A percentile compares a stretch with the other conserved stretches of the same genome.
These are phyloP conservation scores for Trichogramma evanescens DNA, from an alignment of 2,888 invertebrate species.

Conservation along the genomic window DNA sequence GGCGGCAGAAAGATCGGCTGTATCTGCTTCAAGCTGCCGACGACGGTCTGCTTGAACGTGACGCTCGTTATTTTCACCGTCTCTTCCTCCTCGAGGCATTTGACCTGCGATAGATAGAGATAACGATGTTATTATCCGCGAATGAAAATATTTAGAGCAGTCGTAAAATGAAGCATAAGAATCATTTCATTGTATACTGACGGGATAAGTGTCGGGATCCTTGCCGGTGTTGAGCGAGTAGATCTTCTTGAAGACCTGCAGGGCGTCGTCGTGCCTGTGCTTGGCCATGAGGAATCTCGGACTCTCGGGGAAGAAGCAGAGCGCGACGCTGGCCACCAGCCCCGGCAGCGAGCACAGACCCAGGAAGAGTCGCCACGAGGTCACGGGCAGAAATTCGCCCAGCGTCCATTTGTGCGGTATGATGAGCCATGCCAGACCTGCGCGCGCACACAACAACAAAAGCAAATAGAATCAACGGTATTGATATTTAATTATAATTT, in stretches of 20 bases:
- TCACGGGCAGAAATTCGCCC: constrained; percentile 45
- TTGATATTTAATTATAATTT: too few species aligned
- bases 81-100: constrained; percentile 43
- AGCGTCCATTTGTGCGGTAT: constrained; percentile 59
- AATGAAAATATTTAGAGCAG: not conserved
- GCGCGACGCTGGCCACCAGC: constrained; percentile 57
- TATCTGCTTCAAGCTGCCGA: constrained; percentile 59
- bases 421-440: constrained; percentile 64
- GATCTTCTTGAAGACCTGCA: constrained; percentile 59
- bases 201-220: constrained; percentile 59
- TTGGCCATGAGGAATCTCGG: constrained; percentile 71
- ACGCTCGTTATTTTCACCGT: constrained; percentile 35
- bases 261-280: constrained; percentile 61
- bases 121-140: not conserved
- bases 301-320: constrained; percentile 66
- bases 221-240: constrained; percentile 62
- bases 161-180: too few species aligned
- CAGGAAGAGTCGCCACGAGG: constrained; percentile 60
- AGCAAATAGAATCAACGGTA: not conserved
- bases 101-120: constrained; percentile 41
- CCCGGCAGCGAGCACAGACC: constrained; percentile 63
- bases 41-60: constrained; percentile 48
- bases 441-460: not conserved
- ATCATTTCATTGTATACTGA: too few species aligned
- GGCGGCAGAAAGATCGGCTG: constrained; percentile 62